Evolutionary conservation across 2,888 invertebrate species (phyloP), one percentile per base, ranked within the genome.

Genomic region (Caenorhabditis sp.): DNA sequence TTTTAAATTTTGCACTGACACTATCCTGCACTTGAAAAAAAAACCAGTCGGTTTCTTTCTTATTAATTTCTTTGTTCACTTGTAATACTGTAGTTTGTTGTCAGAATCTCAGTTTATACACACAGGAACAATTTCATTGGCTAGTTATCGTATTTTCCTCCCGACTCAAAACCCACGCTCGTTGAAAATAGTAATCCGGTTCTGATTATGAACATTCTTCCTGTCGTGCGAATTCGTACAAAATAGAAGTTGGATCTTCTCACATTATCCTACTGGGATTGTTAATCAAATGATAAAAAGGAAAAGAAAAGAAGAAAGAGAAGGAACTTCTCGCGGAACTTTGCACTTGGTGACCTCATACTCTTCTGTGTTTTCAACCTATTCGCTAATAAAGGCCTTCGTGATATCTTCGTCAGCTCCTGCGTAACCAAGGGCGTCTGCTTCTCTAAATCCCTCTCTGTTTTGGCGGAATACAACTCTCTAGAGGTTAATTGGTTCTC

Each of bases 401-500:
- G n/a, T n/a, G 13, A 40, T 2, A 11, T 11, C 11, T 40, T 40
- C 40, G 13, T 40, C 6, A 13, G 40, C 40, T 40, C 40, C 6
- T 13, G 9, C 32, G 32, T 32, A 32, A 32, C 32, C 9, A 32
- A 9, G 32, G 9, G 9, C 4, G 5, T 4, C 32, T 9, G 5
- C 32, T 32, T 47, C 15, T 47, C 47, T 18, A 8, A 8, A 4
- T 4, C 32, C 32, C 9, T 32, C 32, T 32, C 32, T 61, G 35
- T 26, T 47, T 44, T 47, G 26, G 47, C 1, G 13, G 15, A 24
- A 37, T 8, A 11, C 28, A 13, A 47, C 6, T 64, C 32, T 51
- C 47, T 18, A 32, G 18, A 50, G 64, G 44, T 64, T 9, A 26
- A 37, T 18, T 55, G 37, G 67, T 67, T 67, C 67, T 67, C n/a